phyloP scores from a whole-genome alignment of 1,140 invertebrate genomes.

The Drosophila lacteicornis region DNA sequence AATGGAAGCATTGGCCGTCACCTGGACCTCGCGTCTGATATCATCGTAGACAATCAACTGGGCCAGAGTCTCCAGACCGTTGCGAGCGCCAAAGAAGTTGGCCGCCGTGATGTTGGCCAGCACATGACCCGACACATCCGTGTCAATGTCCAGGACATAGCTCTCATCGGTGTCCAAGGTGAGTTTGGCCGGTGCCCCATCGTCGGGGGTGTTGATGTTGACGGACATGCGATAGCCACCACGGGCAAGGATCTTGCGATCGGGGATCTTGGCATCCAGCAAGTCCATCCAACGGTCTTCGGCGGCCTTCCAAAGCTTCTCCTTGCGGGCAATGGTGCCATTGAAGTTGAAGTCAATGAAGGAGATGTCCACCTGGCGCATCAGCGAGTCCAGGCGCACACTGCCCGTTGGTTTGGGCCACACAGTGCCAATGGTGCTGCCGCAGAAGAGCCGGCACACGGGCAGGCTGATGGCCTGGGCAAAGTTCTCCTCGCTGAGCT shows the following conservation, averaged over 20 bases:
- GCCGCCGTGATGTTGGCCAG: conserved; percentile 87
- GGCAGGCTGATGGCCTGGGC: conserved; percentile 86
- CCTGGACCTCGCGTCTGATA: conserved; percentile 80
- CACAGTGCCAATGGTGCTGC: conserved; percentile 87
- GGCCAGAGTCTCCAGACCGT: conserved; percentile 91
- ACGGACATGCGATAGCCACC: conserved; percentile 76
- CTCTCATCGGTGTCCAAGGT: conserved; percentile 89
- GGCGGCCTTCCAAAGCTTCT: conserved; percentile 63
- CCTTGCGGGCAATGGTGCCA: conserved; percentile 31
- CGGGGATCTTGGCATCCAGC: conserved; percentile 65
- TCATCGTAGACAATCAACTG: conserved; percentile 92
- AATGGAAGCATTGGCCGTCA: conserved; percentile 87
- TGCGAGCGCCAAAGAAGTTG: conserved; percentile 90
- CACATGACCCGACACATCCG: conserved; percentile 81
- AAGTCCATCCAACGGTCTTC: conserved; percentile 64
- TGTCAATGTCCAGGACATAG: conserved; percentile 87
- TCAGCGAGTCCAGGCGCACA: conserved; percentile 86
- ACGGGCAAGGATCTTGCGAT: conserved; percentile 43
- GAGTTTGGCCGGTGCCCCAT: conserved; percentile 68
- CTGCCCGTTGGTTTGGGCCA: conserved; percentile 90
- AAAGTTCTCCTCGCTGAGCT: conserved; percentile 85
- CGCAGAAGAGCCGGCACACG: conserved; percentile 88
- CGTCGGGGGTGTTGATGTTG: conserved; percentile 57
- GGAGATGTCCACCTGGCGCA: conserved; percentile 87
- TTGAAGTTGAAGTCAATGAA: conserved; percentile 60